Conservation (phyloP, 1,140 invertebrate species). For the Solenopsis fugax region DNA sequence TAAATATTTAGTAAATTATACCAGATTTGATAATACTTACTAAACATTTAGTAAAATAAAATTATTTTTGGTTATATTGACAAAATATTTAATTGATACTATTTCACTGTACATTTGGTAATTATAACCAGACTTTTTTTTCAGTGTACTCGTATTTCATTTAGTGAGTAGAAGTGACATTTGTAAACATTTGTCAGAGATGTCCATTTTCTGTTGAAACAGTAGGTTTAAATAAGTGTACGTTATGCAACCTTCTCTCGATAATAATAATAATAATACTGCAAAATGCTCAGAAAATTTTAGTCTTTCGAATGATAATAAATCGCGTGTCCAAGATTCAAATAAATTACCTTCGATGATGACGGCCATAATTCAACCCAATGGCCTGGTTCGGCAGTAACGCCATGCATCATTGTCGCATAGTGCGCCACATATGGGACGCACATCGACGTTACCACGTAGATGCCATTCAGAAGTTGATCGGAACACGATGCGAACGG, state of each 20-base stretch:
- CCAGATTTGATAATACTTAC: too few species aligned
- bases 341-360: constrained; percentile 44
- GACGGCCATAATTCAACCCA: constrained; percentile 50
- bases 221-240: neutral
- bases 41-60: too few species aligned
- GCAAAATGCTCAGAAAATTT: neutral
- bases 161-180: neutral
- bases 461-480: constrained; percentile 39
- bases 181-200: neutral
- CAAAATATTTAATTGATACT: too few species aligned
- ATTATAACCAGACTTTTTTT: too few species aligned
- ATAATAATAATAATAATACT: constrained; percentile 26
- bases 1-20: too few species aligned
- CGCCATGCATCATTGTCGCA: constrained; percentile 50
- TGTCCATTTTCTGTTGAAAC: neutral
- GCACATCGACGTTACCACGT: constrained; percentile 1
- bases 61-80: too few species aligned
- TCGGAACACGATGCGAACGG: constrained; percentile 31
- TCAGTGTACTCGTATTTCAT: constrained; percentile 12
- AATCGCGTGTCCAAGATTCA: constrained; percentile 16
- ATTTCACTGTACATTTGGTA: too few species aligned
- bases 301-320: constrained; percentile 9
- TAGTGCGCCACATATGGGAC: constrained; percentile 25
- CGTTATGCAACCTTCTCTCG: neutral
- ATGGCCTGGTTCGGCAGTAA: constrained; percentile 27